These are phyloP conservation scores for Silurus asotus DNA, from an alignment of 2,113 vertebrate species.

Conservation along the genomic window DNA sequence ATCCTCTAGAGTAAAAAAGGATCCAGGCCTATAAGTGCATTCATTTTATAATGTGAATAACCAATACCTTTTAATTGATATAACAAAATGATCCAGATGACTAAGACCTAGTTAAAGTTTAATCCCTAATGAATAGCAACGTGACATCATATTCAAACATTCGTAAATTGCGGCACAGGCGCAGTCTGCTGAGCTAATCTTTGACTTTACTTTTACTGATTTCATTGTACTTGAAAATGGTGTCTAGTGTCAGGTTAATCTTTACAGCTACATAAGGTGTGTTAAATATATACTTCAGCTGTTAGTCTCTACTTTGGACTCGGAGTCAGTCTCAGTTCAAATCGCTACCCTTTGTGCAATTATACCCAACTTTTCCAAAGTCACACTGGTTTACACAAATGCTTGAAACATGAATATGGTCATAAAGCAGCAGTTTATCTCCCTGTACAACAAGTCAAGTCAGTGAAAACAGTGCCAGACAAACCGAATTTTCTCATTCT, in stretches of 20 bases:
- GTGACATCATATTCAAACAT: conserved; percentile 38
- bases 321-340: neutral
- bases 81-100: neutral
- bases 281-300: conserved; percentile 36
- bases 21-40: neutral
- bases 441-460: neutral
- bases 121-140: neutral
- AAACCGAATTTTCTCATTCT: neutral
- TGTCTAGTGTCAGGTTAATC: conserved; percentile 67
- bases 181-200: conserved; percentile 35
- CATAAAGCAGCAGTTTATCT: conserved; percentile 31
- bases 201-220: neutral
- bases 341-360: neutral
- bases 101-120: neutral
- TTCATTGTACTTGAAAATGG: conserved; percentile 48
- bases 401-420: conserved; percentile 16
- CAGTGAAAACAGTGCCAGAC: neutral
- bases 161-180: conserved; percentile 7
- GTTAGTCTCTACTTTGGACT: neutral
- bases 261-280: conserved; percentile 61
- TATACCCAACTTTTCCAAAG: neutral
- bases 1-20: neutral
- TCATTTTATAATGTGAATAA: neutral
- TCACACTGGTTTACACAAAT: neutral
- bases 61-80: neutral